phyloP scores from a whole-genome alignment of 2,797 vertebrate species.

The Urosaurus nigricauda region DNA sequence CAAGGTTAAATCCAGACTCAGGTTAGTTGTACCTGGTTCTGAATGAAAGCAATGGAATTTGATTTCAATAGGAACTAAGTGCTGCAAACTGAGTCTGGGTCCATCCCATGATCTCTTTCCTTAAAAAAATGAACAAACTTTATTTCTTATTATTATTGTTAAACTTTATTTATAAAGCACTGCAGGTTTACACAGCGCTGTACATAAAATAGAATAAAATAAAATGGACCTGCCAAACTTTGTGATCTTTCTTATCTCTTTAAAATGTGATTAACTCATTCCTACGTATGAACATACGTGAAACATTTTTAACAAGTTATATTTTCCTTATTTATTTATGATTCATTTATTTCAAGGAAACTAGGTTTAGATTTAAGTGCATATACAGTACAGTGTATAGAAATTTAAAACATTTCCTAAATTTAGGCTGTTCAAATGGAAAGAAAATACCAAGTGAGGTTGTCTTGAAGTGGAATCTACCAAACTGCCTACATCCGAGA shows the following conservation, averaged over 20 bases:
- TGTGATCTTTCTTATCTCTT: constrained; percentile 3
- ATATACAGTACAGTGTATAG: neutral
- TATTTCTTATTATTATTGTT: neutral
- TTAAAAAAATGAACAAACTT: neutral
- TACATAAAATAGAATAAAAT: too few relatives aligned
- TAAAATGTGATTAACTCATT: constrained; percentile 43
- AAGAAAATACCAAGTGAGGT: neutral
- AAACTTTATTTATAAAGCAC: too few relatives aligned
- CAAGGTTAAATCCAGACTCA: neutral
- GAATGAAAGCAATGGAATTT: neutral
- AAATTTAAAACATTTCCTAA: neutral
- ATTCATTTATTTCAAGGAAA: constrained; percentile 43
- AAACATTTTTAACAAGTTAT: constrained; percentile 42
- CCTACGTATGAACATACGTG: constrained; percentile 32
- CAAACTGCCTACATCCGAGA: neutral
- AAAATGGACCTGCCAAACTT: too few relatives aligned
- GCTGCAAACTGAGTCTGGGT: neutral
- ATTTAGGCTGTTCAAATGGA: neutral
- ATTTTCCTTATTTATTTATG: constrained; percentile 50
- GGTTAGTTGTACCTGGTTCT: neutral
- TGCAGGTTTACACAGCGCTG: too few relatives aligned
- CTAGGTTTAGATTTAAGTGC: constrained; percentile 40
- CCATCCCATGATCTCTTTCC: neutral
- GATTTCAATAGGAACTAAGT: neutral
- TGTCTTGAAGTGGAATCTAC: neutral